Base-by-base conservation (phyloP, 2,797 vertebrate genomes). In the Phoebastria nigripes region DNA sequence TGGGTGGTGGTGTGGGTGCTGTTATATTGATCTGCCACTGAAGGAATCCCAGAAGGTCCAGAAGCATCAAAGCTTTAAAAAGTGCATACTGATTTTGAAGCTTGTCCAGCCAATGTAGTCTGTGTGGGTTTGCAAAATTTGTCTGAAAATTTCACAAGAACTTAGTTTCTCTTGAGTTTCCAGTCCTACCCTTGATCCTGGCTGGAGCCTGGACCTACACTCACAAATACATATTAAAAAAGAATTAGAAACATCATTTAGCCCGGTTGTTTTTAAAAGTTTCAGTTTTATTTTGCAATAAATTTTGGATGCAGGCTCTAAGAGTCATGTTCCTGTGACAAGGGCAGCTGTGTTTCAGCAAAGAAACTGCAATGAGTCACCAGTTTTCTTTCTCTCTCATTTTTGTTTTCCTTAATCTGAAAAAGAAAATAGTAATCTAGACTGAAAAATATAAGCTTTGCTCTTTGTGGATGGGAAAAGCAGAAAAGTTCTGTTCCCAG, bases 241-340 rank as follows among this genome's bases (percentile, higher is more conserved):
- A 49, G 11, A 76, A 90, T 84, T 25, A 89, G 51, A 87, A 90
- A 71, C 69, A 78, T 46, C 12, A 44, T 46, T 79, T 72, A 22
- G 10, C 0, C 8, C 22, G 28, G 54, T 46, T 94, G 91, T 69
- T 96, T 93, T 92, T 55, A 44, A 82, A 95, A 78, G 58, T 81
- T 92, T 83, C 16, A 7, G n/a, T 33, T 94, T 94, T 96, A 93
- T 89, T 97, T 96, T 95, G 94, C 93, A 94, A 95, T 94, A 87
- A 72, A 83, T 91, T 89, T 78, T 95, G 92, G 93, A 85, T 88
- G 58, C 56, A 52, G 69, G 42, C 51, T 93, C 20, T 55, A n/a
- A 77, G 82, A 93, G 65, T 72, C 61, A 2, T 25, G 41, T 51
- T 89, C 37, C 78, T 92, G 56, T 83, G 90, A 94, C 95, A 94